These are phyloP conservation scores for Marcusenius ussheri DNA, from an alignment of 2,113 vertebrate species.

Conservation along the genomic window DNA sequence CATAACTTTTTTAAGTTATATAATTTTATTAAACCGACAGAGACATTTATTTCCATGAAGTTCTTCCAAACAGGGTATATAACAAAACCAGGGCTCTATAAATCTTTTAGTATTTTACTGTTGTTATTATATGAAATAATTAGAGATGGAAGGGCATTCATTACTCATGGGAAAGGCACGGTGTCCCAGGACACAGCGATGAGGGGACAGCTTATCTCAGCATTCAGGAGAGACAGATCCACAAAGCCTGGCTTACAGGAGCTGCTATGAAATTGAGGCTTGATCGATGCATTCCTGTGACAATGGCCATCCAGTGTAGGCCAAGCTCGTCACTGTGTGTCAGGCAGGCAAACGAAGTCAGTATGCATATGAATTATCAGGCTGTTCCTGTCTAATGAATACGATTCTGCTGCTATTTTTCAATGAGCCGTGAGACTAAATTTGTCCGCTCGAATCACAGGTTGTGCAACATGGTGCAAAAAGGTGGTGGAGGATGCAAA, in stretches of 20 bases:
- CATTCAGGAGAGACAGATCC: neutral
- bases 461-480: neutral
- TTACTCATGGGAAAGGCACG: conserved; percentile 35
- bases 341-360: neutral
- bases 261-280: neutral
- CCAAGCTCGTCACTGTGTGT: neutral
- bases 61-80: conserved; percentile 59
- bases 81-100: conserved; percentile 56
- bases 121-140: conserved; percentile 47
- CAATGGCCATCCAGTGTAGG: neutral
- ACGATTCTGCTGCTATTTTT: neutral
- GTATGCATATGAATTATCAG: neutral
- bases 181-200: conserved; percentile 19
- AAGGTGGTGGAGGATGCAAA: neutral
- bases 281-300: neutral
- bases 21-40: conserved; percentile 60
- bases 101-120: conserved; percentile 36
- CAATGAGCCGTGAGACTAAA: neutral
- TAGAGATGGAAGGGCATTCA: conserved; percentile 33
- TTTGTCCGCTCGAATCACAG: neutral
- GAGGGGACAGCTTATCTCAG: neutral
- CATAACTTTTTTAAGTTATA: conserved; percentile 35
- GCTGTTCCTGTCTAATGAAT: neutral
- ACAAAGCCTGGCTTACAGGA: neutral
- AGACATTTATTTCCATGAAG: conserved; percentile 63